Evolutionary conservation across 2,113 vertebrate species (phyloP).

Genomic region (Indicator maculatus): DNA sequence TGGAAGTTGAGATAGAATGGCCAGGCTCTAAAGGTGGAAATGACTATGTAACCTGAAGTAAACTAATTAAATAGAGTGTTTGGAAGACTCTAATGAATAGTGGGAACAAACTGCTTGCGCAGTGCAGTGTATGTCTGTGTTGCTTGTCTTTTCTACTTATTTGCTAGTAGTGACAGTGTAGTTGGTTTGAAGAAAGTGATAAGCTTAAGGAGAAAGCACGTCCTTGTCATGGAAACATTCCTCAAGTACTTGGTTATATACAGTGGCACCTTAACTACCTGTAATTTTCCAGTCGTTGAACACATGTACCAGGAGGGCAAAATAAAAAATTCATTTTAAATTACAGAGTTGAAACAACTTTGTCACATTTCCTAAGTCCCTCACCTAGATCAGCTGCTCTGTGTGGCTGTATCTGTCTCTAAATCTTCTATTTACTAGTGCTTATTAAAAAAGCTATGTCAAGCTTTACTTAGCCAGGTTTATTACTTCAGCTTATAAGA

Average conservation of each 20-base stretch:
- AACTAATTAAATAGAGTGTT: constrained; percentile 54
- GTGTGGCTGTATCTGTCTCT: not conserved
- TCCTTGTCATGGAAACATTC: constrained; percentile 71
- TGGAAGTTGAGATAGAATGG: not conserved
- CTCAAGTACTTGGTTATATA: constrained; percentile 66
- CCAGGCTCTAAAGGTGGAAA: not conserved
- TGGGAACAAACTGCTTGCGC: constrained; percentile 48
- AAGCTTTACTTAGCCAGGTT: constrained; percentile 19
- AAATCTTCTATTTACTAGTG: constrained; percentile 14
- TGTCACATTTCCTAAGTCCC: constrained; percentile 37
- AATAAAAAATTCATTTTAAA: constrained; percentile 72
- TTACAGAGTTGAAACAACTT: constrained; percentile 64
- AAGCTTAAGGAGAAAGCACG: constrained; percentile 66
- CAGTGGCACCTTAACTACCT: constrained; percentile 69
- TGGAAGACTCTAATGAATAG: constrained; percentile 19
- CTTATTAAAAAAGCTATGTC: constrained; percentile 9
- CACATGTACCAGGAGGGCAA: constrained; percentile 62
- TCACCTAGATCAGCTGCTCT: not conserved
- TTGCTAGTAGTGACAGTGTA: constrained; percentile 56
- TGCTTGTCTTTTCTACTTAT: constrained; percentile 57
- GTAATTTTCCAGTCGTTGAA: constrained; percentile 71
- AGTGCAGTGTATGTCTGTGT: constrained; percentile 37
- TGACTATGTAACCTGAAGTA: not conserved
- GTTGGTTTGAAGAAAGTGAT: constrained; percentile 54
- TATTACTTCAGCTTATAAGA: constrained; percentile 15